These are phyloP conservation scores for Dolichotis patagonum DNA, from an alignment of 2,113 vertebrate species.

Conservation along the genomic window DNA sequence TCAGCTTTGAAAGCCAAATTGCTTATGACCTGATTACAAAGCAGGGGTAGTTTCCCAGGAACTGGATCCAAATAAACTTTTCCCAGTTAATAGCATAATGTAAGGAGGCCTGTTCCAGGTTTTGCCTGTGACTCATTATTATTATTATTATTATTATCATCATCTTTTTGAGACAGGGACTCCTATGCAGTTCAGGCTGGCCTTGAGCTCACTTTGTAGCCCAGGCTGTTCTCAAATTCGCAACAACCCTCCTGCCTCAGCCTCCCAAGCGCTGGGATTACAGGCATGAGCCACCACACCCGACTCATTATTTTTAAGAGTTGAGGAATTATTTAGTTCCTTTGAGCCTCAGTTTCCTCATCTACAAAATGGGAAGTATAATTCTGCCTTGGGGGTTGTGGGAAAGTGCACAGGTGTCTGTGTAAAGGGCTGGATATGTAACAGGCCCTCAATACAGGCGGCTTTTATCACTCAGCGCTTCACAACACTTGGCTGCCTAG, in stretches of 20 bases:
- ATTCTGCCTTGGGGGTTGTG: background rate
- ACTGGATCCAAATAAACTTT: background rate
- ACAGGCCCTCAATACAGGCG: background rate
- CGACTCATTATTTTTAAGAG: background rate
- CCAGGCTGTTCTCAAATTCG: too few species aligned
- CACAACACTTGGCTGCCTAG: background rate
- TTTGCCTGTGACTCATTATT: background rate
- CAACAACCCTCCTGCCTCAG: too few species aligned
- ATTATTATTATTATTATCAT: too few species aligned
- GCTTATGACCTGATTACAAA: background rate
- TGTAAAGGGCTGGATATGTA: background rate
- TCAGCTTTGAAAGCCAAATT: background rate
- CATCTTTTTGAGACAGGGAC: too few species aligned
- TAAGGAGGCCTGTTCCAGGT: background rate
- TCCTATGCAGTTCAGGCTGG: too few species aligned
- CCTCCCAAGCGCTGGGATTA: too few species aligned
- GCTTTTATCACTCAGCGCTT: background rate
- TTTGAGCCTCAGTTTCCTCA: conserved; percentile 47
- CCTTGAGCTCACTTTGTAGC: too few species aligned
- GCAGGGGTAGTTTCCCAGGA: background rate
- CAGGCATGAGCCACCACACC: too few species aligned
- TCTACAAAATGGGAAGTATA: conserved; percentile 30
- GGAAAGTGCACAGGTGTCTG: background rate
- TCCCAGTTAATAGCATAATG: background rate
- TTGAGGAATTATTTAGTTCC: conserved; percentile 23